Percentiles rank a stretch among this genome's conserved stretches.
Conservation (phyloP, 2,113 vertebrate species). For the Cebus imitator region DNA sequence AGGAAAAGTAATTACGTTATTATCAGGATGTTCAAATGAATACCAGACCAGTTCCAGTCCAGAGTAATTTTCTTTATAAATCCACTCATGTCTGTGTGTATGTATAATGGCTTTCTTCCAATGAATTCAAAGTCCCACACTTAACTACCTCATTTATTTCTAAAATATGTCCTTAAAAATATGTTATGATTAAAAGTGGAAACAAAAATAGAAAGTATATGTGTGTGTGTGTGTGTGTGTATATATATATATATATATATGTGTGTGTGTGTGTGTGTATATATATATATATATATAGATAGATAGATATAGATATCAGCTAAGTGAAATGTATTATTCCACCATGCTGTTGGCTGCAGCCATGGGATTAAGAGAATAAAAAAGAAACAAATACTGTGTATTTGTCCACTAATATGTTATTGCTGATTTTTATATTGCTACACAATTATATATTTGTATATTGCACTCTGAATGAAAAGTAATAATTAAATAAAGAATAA, state of each 20-base stretch:
- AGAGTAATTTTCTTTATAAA: constrained; percentile 34
- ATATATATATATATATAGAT: too few species aligned
- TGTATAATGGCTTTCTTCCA: not conserved
- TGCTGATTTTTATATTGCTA: not conserved
- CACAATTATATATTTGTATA: not conserved
- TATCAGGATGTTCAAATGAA: not conserved
- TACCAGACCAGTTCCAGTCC: not conserved
- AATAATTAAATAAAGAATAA: not conserved
- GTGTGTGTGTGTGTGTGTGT: too few species aligned
- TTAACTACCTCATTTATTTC: constrained; percentile 15
- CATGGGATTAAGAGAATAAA: not conserved
- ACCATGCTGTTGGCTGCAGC: not conserved
- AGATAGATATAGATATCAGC: not conserved
- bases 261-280: too few species aligned
- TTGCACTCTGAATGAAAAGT: not conserved
- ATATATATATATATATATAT: not conserved
- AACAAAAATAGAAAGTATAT: not conserved
- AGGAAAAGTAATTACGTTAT: not conserved
- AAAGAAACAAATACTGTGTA: not conserved
- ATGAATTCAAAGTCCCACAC: not conserved
- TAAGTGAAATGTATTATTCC: not conserved
- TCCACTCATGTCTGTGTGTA: not conserved
- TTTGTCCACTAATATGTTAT: not conserved
- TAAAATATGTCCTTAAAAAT: constrained; percentile 13
- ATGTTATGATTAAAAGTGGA: not conserved